These are phyloP conservation scores for Yponomeuta malinellus DNA, from an alignment of 2,888 invertebrate genomes.

Conservation along the genomic window DNA sequence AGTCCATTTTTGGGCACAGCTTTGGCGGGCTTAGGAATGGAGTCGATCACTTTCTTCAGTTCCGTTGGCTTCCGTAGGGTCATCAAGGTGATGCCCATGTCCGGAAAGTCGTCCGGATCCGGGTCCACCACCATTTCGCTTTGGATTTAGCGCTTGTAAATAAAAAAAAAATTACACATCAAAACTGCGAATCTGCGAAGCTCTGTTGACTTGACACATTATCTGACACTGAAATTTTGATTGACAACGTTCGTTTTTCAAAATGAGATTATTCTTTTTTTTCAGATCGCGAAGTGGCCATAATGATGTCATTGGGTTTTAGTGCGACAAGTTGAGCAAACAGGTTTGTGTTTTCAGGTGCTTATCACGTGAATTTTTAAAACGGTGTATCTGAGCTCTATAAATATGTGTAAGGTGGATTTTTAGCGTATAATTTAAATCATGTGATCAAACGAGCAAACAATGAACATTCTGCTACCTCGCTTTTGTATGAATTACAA, in stretches of 20 bases:
- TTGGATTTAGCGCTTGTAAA: not conserved
- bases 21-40: conserved; percentile 59
- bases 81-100: conserved; percentile 53
- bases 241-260: conserved; percentile 34
- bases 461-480: not conserved
- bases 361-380: not conserved
- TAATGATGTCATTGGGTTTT: not conserved
- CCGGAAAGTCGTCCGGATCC: conserved; percentile 38
- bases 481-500: not conserved
- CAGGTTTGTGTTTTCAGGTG: not conserved
- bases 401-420: not conserved
- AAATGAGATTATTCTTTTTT: conserved; percentile 27
- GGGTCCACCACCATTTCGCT: conserved; percentile 28
- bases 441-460: not conserved
- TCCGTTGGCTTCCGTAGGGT: conserved; percentile 64
- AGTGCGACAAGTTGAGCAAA: not conserved
- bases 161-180: not conserved
- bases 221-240: conserved; percentile 39
- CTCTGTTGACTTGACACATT: not conserved
- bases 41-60: conserved; percentile 62
- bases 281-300: conserved; percentile 17
- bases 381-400: not conserved
- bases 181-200: not conserved
- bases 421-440: not conserved
- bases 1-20: conserved; percentile 68